phyloP scores from a whole-genome alignment of 2,888 invertebrate genomes.

The Caenorhabditis panamensis region DNA sequence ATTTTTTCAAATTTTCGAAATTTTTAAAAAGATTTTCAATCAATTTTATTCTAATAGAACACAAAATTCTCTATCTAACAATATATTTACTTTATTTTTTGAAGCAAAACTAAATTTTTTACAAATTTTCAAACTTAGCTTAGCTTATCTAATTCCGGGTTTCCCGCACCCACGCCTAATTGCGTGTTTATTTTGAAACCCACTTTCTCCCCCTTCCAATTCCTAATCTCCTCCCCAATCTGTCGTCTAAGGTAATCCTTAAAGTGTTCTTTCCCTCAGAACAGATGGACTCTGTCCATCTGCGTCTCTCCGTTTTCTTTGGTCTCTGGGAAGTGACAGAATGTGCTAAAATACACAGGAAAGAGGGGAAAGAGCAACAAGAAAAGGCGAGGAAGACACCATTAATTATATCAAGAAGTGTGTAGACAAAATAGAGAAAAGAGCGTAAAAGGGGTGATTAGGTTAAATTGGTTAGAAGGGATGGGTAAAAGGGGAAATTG shows the following conservation, averaged over 20 bases:
- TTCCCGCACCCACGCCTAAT: not conserved
- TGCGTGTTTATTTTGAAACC: not conserved
- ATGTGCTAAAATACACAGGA: constrained; percentile 32
- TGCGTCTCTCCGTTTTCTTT: constrained; percentile 24
- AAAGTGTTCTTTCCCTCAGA: constrained; percentile 27
- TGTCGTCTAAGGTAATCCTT: constrained; percentile 48
- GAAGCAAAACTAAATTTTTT: not conserved
- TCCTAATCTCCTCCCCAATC: constrained; percentile 24
- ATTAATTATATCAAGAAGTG: constrained; percentile 37
- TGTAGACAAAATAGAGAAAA: not conserved
- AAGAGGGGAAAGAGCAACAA: constrained; percentile 20
- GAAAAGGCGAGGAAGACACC: constrained; percentile 5
- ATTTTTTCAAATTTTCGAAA: not conserved
- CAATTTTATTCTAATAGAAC: too few species aligned
- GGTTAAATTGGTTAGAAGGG: constrained; percentile 2
- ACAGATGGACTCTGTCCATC: constrained; percentile 35
- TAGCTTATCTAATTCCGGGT: too few species aligned
- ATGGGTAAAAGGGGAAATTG: not conserved
- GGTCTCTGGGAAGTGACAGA: not conserved
- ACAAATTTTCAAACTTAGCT: not conserved
- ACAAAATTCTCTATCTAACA: not conserved
- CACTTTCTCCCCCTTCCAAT: not conserved
- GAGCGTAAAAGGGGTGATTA: constrained; percentile 17
- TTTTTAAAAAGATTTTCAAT: not conserved
- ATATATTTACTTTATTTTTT: not conserved